Percentiles rank a stretch among this genome's conserved stretches.
These are phyloP conservation scores for Tridacna gigas DNA, from an alignment of 2,888 invertebrate species.

Conservation along the genomic window DNA sequence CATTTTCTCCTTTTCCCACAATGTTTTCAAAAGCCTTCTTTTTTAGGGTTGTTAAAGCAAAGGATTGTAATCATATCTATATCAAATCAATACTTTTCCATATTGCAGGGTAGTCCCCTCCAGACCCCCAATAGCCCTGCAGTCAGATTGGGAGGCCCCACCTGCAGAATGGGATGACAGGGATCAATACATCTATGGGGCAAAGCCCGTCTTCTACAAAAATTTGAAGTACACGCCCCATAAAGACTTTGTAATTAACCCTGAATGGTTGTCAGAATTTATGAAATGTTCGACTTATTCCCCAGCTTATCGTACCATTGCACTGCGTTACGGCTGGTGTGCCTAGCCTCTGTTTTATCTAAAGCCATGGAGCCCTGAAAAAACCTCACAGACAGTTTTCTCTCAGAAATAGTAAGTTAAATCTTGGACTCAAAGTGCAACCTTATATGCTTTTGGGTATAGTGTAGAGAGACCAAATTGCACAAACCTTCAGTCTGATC, in stretches of 20 bases:
- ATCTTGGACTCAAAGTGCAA: too few relatives aligned
- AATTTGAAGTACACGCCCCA: slow-evolving; percentile 65
- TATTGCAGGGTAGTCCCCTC: slow-evolving; percentile 66
- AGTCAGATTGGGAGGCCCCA: slow-evolving; percentile 69
- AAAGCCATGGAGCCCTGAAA: too few relatives aligned
- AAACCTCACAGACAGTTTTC: too few relatives aligned
- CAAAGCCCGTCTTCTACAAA: slow-evolving; percentile 68
- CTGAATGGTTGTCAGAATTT: slow-evolving; percentile 71
- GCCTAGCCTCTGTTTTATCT: too few relatives aligned
- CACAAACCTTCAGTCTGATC: too few relatives aligned
- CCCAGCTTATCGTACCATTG: slow-evolving; percentile 69
- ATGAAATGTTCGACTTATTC: slow-evolving; percentile 69
- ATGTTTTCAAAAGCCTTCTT: neutral
- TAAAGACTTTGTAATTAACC: slow-evolving; percentile 68
- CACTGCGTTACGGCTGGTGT: slow-evolving; percentile 69
- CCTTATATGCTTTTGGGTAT: too few relatives aligned
- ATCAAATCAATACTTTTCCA: too few relatives aligned
- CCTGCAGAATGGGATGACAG: slow-evolving; percentile 72
- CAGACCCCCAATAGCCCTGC: slow-evolving; percentile 63
- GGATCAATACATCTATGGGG: slow-evolving; percentile 68
- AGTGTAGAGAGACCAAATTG: too few relatives aligned
- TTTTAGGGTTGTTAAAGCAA: neutral
- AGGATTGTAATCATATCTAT: neutral
- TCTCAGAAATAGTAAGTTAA: too few relatives aligned
- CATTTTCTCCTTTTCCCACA: neutral